phyloP scores from a whole-genome alignment of 2,113 vertebrate species.

The Psittacula cyanocephala region DNA sequence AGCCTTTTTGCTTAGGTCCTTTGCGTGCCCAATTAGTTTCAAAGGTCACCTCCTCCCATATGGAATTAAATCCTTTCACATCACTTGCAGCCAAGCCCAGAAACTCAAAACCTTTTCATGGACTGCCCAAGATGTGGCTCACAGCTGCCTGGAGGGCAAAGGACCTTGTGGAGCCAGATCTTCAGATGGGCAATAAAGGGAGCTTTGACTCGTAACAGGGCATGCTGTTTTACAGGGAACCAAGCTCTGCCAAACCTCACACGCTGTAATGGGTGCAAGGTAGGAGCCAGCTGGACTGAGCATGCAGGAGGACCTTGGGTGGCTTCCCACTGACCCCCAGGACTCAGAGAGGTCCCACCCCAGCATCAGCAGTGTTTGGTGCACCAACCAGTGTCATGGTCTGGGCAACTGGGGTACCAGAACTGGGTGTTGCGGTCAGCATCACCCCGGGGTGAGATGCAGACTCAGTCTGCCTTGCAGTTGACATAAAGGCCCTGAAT shows the following conservation, averaged over 20 bases:
- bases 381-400: background rate
- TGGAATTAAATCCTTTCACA: background rate
- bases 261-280: background rate
- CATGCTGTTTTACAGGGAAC: background rate
- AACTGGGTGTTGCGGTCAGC: background rate
- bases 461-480: background rate
- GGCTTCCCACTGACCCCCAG: background rate
- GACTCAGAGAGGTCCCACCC: background rate
- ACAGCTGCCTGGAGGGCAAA: background rate
- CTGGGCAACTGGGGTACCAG: background rate
- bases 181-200: background rate
- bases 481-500: background rate
- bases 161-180: background rate
- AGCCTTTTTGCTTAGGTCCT: constrained; percentile 41
- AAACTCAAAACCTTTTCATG: constrained; percentile 10
- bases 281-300: background rate
- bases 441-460: background rate
- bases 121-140: background rate
- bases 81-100: background rate
- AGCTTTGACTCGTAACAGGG: background rate
- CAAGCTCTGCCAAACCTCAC: constrained; percentile 11
- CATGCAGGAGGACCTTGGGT: background rate
- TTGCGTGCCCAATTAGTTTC: constrained; percentile 37
- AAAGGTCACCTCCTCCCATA: constrained; percentile 22
- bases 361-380: background rate